Evolutionary conservation across 2,113 vertebrate genomes (phyloP).

Genomic region (Eurypyga helias): DNA sequence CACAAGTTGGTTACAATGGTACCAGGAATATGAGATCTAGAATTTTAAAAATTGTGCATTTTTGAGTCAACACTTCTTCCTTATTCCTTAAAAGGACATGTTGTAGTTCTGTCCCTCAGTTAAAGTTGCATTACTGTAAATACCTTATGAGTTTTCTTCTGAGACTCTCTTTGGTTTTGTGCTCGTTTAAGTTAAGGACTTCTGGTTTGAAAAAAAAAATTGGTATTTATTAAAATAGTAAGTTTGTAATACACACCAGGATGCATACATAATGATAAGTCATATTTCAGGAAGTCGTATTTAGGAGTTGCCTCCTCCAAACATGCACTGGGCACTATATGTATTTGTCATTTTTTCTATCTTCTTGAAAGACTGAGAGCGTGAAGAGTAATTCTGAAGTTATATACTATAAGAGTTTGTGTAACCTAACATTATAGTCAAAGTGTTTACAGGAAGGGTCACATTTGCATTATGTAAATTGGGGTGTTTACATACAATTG

Average conservation of each 20-base stretch:
- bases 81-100: background rate
- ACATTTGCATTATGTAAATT: conserved; percentile 50
- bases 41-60: background rate
- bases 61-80: background rate
- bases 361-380: background rate
- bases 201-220: background rate
- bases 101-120: background rate
- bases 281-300: background rate
- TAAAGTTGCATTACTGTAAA: background rate
- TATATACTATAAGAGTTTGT: background rate
- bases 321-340: fast-evolving
- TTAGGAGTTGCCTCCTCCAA: background rate
- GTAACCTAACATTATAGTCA: conserved; percentile 22
- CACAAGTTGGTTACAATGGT: background rate
- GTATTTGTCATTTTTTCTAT: background rate
- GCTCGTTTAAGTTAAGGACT: background rate
- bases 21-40: background rate
- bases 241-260: background rate
- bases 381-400: conserved; percentile 8
- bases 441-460: conserved; percentile 41
- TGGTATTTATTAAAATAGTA: background rate
- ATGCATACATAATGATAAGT: background rate
- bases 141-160: background rate
- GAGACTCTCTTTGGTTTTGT: background rate
- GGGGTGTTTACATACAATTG: background rate